phyloP scores from a whole-genome alignment of 2,113 vertebrate species.

The Xiphophorus couchianus region DNA sequence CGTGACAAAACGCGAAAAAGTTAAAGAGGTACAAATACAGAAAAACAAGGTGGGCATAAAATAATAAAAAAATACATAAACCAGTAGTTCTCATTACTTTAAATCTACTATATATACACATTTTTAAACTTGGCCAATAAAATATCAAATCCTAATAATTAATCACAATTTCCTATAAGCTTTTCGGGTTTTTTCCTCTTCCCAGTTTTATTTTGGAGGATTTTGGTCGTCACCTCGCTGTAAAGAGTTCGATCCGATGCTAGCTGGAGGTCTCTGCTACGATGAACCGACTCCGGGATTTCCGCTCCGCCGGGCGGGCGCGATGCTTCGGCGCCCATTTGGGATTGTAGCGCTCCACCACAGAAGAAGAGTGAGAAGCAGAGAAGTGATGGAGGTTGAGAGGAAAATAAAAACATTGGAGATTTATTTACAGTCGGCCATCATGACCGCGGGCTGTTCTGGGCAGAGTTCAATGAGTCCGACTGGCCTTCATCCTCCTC shows the following conservation, averaged over 20 bases:
- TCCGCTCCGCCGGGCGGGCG: neutral
- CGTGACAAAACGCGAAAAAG: neutral
- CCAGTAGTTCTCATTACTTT: neutral
- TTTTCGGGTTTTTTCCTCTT: neutral
- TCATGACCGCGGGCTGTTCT: slow-evolving; percentile 92
- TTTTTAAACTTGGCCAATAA: neutral
- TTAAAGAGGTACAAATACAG: neutral
- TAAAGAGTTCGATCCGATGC: slow-evolving; percentile 35
- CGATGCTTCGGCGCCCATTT: neutral
- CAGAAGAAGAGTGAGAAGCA: slow-evolving; percentile 32
- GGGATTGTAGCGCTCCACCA: slow-evolving; percentile 37
- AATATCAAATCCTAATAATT: neutral
- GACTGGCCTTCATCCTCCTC: slow-evolving; percentile 64
- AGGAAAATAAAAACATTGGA: slow-evolving; percentile 47
- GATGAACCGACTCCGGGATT: slow-evolving; percentile 24
- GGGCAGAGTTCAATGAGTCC: slow-evolving; percentile 95
- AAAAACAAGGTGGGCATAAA: neutral
- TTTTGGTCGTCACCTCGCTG: neutral
- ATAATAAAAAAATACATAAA: neutral
- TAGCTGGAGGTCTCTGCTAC: slow-evolving; percentile 62
- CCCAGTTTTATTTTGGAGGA: neutral
- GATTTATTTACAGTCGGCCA: slow-evolving; percentile 66
- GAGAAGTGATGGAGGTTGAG: slow-evolving; percentile 1
- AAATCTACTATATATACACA: neutral
- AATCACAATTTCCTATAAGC: neutral